A percentile compares a stretch with the other conserved stretches of the same genome.
Conservation (phyloP, 2,888 invertebrate species). For the Tridacna gigas region DNA sequence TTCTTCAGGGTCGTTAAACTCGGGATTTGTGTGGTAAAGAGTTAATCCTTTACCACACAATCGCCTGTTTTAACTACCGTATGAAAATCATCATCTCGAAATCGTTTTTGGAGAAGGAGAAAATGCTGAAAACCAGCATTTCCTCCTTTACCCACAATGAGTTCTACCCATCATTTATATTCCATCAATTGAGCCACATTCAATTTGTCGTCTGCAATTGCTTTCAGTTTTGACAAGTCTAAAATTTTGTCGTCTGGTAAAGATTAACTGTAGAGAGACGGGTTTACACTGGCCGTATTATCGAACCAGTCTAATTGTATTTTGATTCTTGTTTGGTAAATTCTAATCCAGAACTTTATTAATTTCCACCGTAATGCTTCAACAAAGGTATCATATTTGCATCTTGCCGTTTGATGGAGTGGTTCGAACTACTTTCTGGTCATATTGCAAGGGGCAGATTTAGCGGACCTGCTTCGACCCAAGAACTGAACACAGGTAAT, state of each 20-base stretch:
- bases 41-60: neutral
- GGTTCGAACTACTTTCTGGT: neutral
- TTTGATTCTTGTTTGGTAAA: conserved; percentile 22
- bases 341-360: conserved; percentile 17
- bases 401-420: neutral
- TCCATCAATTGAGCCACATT: too few relatives aligned
- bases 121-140: too few relatives aligned
- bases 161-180: too few relatives aligned
- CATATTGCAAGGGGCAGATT: neutral
- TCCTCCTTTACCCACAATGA: too few relatives aligned
- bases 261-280: too few relatives aligned
- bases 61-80: too few relatives aligned
- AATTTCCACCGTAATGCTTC: neutral
- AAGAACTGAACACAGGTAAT: too few relatives aligned
- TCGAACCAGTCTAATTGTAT: conserved; percentile 10
- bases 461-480: neutral
- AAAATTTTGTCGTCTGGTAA: too few relatives aligned
- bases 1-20: neutral
- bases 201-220: too few relatives aligned
- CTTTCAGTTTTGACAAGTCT: too few relatives aligned
- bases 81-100: too few relatives aligned
- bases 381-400: neutral
- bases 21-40: neutral
- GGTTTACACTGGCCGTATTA: neutral
- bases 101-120: too few relatives aligned